A percentile compares a stretch with the other conserved stretches of the same genome.
phyloP scores from a whole-genome alignment of 2,888 invertebrate species.

The Tenthredo mesomela region DNA sequence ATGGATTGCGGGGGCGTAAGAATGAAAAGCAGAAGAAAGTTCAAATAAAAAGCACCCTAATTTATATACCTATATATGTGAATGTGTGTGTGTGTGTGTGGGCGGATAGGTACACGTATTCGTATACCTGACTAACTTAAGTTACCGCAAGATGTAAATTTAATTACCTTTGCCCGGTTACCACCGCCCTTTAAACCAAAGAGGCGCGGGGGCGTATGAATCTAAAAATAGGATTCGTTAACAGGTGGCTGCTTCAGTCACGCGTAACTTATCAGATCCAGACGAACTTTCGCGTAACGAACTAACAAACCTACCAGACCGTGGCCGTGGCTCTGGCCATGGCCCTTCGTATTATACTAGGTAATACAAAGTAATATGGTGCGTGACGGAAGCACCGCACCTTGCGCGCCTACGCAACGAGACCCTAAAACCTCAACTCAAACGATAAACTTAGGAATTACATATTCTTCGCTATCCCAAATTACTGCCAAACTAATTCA shows the following conservation, averaged over 20 bases:
- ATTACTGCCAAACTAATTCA: neutral
- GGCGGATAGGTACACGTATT: neutral
- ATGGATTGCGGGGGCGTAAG: no score
- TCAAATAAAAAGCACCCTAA: no score
- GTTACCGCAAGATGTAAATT: slow-evolving; percentile 36
- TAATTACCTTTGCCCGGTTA: slow-evolving; percentile 28
- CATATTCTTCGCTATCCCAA: neutral
- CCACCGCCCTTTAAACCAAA: neutral
- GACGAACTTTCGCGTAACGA: slow-evolving; percentile 39
- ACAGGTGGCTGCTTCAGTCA: slow-evolving; percentile 51
- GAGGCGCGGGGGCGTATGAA: slow-evolving; percentile 7
- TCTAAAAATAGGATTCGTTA: slow-evolving; percentile 49
- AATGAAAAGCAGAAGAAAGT: no score
- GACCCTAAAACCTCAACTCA: slow-evolving; percentile 14
- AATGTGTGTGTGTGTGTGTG: no score
- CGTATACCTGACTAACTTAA: slow-evolving; percentile 13
- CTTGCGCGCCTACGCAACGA: slow-evolving; percentile 18
- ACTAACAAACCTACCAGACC: slow-evolving; percentile 47
- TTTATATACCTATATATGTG: neutral
- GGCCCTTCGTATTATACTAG: slow-evolving; percentile 31
- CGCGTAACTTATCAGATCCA: slow-evolving; percentile 45
- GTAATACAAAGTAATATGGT: slow-evolving; percentile 39
- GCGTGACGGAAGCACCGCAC: slow-evolving; percentile 10
- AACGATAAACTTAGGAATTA: slow-evolving; percentile 5
- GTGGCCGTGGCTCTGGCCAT: slow-evolving; percentile 19